Evolutionary conservation across 2,888 invertebrate species (phyloP).

Genomic region (Epistrophella euchroma): DNA sequence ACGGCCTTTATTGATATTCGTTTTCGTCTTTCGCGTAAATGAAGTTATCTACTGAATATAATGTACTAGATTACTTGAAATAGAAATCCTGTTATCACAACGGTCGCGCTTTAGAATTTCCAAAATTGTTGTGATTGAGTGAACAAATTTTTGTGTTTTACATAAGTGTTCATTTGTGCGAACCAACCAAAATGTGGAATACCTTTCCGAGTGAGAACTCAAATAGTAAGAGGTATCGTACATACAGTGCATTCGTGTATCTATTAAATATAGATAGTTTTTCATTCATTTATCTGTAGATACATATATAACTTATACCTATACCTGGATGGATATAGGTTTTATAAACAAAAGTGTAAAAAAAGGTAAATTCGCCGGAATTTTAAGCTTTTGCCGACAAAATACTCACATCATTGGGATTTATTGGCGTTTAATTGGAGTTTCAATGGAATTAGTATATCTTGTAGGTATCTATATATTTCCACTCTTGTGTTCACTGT

Average conservation of each 20-base stretch:
- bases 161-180: background rate
- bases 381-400: constrained; percentile 52
- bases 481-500: background rate
- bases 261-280: constrained; percentile 7
- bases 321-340: too few species aligned
- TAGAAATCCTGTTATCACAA: background rate
- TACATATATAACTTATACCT: too few species aligned
- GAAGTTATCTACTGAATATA: background rate
- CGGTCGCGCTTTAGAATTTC: background rate
- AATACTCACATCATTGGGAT: constrained; percentile 66
- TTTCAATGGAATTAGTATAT: constrained; percentile 34
- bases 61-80: background rate
- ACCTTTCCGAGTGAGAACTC: constrained; percentile 23
- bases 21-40: too few species aligned
- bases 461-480: background rate
- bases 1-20: constrained; percentile 10
- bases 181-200: constrained; percentile 30
- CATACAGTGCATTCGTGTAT: constrained; percentile 1
- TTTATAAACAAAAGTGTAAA: constrained; percentile 56
- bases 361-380: constrained; percentile 64
- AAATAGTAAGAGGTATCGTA: constrained; percentile 5
- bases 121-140: background rate
- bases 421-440: constrained; percentile 61
- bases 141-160: constrained; percentile 5
- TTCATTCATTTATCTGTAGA: background rate